phyloP scores from a whole-genome alignment of 2,888 invertebrate species.

The Ecliptopera silaceata region DNA sequence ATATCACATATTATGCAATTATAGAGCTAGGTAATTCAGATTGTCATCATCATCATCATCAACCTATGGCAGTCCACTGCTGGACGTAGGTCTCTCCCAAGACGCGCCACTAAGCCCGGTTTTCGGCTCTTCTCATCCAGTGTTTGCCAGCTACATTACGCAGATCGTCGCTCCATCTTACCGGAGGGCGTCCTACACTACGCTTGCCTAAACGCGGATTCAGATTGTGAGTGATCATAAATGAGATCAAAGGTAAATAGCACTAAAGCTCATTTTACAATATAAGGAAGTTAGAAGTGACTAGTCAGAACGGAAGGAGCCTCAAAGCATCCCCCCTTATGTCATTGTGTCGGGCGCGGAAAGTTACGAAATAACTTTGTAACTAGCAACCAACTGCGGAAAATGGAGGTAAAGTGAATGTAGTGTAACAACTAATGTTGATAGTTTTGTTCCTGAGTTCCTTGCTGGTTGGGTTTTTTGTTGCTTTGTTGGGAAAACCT shows the following conservation, averaged over 20 bases:
- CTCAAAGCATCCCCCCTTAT: conserved; percentile 61
- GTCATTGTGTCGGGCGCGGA: conserved; percentile 59
- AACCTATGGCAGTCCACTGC: too few relatives aligned
- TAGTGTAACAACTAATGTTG: conserved; percentile 50
- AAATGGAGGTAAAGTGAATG: conserved; percentile 57
- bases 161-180: too few relatives aligned
- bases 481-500: conserved; percentile 37
- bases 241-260: not conserved
- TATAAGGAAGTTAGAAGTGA: conserved; percentile 1
- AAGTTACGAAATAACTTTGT: conserved; percentile 65
- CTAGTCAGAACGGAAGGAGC: conserved; percentile 56
- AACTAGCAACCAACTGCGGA: conserved; percentile 59
- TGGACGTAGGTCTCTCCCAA: too few relatives aligned
- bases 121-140: too few relatives aligned
- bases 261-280: conserved; percentile 15
- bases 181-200: too few relatives aligned
- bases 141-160: too few relatives aligned
- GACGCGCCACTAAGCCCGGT: too few relatives aligned
- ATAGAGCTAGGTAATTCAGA: too few relatives aligned
- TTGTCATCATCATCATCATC: too few relatives aligned
- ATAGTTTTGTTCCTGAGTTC: conserved; percentile 41
- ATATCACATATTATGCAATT: too few relatives aligned
- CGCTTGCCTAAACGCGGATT: too few relatives aligned
- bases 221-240: too few relatives aligned
- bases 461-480: conserved; percentile 37